Conservation (phyloP, 2,797 vertebrate species). For the Octomys mimax region DNA sequence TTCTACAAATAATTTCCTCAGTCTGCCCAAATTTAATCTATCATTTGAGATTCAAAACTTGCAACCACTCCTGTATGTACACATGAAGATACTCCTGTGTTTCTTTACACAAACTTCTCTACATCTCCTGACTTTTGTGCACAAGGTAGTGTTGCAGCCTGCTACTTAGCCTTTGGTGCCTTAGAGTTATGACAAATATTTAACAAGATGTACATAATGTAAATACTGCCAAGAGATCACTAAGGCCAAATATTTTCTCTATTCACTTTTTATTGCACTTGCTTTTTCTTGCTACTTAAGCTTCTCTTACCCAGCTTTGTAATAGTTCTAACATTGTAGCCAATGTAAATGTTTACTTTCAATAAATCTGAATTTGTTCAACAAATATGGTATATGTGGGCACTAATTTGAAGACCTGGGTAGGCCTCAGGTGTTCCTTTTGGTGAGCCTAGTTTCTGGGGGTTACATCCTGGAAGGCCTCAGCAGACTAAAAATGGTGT, state of each 20-base stretch:
- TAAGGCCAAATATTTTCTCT: conserved; percentile 95
- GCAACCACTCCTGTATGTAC: conserved; percentile 85
- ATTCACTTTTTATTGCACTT: conserved; percentile 93
- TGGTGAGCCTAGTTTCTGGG: conserved; percentile 77
- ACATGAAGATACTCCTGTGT: conserved; percentile 84
- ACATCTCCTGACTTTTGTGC: conserved; percentile 87
- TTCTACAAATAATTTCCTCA: conserved; percentile 84
- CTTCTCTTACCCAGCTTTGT: conserved; percentile 93
- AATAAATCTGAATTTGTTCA: conserved; percentile 94
- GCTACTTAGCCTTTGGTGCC: conserved; percentile 94
- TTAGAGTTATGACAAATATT: conserved; percentile 93
- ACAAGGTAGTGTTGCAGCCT: conserved; percentile 90
- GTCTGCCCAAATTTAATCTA: conserved; percentile 81
- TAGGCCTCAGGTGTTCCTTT: conserved; percentile 66
- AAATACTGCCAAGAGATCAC: conserved; percentile 93
- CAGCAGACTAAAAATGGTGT: conserved; percentile 62
- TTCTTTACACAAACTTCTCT: conserved; percentile 85
- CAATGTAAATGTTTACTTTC: conserved; percentile 95
- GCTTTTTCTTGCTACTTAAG: conserved; percentile 92
- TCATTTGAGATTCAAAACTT: conserved; percentile 82
- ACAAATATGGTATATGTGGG: conserved; percentile 87
- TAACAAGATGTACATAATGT: conserved; percentile 92
- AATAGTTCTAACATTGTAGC: conserved; percentile 92
- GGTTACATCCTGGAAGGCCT: conserved; percentile 74
- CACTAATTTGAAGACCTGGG: conserved; percentile 84